Evolutionary conservation across 2,888 invertebrate genomes (phyloP).

Genomic region (Mesoligia furuncula): DNA sequence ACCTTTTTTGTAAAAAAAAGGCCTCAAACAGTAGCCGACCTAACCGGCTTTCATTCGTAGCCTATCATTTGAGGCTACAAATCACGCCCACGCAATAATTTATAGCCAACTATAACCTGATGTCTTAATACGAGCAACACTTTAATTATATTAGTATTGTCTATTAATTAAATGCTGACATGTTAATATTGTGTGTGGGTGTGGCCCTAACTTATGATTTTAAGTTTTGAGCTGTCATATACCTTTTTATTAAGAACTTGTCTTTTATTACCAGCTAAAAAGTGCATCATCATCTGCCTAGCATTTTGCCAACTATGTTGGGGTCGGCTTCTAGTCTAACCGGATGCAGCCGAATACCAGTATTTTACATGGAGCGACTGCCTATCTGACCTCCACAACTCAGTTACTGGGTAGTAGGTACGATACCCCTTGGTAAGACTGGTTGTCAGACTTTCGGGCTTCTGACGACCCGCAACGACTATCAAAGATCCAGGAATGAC

Average conservation of each 20-base stretch:
- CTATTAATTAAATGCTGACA: conserved; percentile 76
- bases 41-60: conserved; percentile 37
- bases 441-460: too few relatives aligned
- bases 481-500: too few relatives aligned
- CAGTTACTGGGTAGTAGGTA: too few relatives aligned
- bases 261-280: neutral
- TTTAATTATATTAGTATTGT: conserved; percentile 74
- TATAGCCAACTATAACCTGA: conserved; percentile 56
- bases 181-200: conserved; percentile 70
- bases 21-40: conserved; percentile 61
- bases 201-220: conserved; percentile 48
- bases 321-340: too few relatives aligned
- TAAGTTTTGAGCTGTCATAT: conserved; percentile 20
- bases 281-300: neutral
- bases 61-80: conserved; percentile 66
- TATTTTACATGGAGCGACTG: too few relatives aligned
- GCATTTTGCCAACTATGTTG: too few relatives aligned
- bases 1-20: conserved; percentile 17
- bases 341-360: too few relatives aligned
- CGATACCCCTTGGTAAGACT: too few relatives aligned
- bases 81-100: conserved; percentile 67
- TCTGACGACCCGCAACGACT: too few relatives aligned
- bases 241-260: conserved; percentile 7
- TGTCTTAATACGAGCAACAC: conserved; percentile 65
- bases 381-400: too few relatives aligned